Evolutionary conservation across 2,113 vertebrate genomes (phyloP).

Genomic region (Pogona vitticeps): DNA sequence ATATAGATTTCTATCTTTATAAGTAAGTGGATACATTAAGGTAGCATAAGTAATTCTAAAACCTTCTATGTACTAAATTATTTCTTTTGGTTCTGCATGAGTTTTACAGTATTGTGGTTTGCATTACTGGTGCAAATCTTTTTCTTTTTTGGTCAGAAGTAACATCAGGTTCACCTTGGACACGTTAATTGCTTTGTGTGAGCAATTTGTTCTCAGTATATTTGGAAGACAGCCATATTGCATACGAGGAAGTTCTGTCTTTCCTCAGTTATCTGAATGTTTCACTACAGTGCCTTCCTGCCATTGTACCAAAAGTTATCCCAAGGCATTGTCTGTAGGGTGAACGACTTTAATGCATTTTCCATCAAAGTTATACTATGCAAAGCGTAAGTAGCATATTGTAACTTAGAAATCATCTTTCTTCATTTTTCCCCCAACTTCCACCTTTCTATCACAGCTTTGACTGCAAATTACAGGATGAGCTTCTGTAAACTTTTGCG

Average conservation of each 20-base stretch:
- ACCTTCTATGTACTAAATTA: conserved; percentile 58
- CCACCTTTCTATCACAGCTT: conserved; percentile 46
- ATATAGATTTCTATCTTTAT: conserved; percentile 28
- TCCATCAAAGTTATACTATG: conserved; percentile 59
- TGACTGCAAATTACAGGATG: conserved; percentile 67
- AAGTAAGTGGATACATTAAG: conserved; percentile 29
- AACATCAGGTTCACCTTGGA: conserved; percentile 50
- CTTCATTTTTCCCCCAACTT: conserved; percentile 23
- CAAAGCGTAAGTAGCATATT: conserved; percentile 32
- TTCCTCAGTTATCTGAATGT: conserved; percentile 81
- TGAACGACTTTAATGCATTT: conserved; percentile 65
- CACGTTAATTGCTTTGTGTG: conserved; percentile 49
- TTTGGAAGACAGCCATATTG: conserved; percentile 76
- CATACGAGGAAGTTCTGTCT: conserved; percentile 76
- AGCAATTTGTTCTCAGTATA: conserved; percentile 67
- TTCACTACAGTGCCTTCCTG: conserved; percentile 83
- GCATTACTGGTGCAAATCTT: conserved; percentile 14
- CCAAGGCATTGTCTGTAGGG: conserved; percentile 59
- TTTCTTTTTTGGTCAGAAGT: conserved; percentile 39
- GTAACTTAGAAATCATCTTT: conserved; percentile 59
- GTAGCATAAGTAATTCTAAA: conserved; percentile 28
- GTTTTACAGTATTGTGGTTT: conserved; percentile 57
- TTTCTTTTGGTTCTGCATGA: conserved; percentile 58
- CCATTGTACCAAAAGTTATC: conserved; percentile 74
- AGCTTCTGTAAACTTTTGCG: conserved; percentile 64